Evolutionary conservation across 1,140 invertebrate genomes (phyloP).

Genomic region (Psix sp.): DNA sequence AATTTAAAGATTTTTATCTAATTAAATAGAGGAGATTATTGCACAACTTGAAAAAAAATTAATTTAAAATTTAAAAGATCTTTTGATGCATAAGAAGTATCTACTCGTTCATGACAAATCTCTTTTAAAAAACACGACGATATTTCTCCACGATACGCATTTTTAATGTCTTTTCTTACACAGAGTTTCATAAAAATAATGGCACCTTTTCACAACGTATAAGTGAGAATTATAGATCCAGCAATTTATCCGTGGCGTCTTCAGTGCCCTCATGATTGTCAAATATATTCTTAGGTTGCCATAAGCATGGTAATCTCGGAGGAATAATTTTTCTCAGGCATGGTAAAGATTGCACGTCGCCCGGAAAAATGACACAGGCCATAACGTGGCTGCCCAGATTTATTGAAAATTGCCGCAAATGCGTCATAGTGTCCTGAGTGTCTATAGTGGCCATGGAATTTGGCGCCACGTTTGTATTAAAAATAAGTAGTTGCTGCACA

Average conservation of each 20-base stretch:
- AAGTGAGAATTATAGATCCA: slow-evolving; percentile 16
- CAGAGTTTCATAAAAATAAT: slow-evolving; percentile 17
- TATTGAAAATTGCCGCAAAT: slow-evolving; percentile 53
- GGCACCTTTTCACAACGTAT: slow-evolving; percentile 13
- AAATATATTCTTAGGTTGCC: slow-evolving; percentile 31
- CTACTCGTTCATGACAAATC: too few species aligned
- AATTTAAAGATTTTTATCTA: too few species aligned
- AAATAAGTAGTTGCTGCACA: slow-evolving; percentile 15
- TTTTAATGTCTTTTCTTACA: neutral
- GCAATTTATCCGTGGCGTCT: slow-evolving; percentile 19
- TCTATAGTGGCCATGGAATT: slow-evolving; percentile 27
- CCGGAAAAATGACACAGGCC: slow-evolving; percentile 10
- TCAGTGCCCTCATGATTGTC: slow-evolving; percentile 31
- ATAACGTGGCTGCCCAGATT: slow-evolving; percentile 30
- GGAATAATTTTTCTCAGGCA: slow-evolving; percentile 24
- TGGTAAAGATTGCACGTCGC: slow-evolving; percentile 24
- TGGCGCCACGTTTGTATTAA: slow-evolving; percentile 32
- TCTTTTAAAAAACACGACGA: too few species aligned
- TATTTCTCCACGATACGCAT: too few species aligned
- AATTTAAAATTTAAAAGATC: too few species aligned
- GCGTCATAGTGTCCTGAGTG: slow-evolving; percentile 32
- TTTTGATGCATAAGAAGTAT: too few species aligned
- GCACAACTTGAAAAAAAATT: too few species aligned
- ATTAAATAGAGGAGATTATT: too few species aligned
- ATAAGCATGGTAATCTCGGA: slow-evolving; percentile 36